phyloP scores from a whole-genome alignment of 92 coral and sea anemone genomes.

The Palythoa grandiflora region DNA sequence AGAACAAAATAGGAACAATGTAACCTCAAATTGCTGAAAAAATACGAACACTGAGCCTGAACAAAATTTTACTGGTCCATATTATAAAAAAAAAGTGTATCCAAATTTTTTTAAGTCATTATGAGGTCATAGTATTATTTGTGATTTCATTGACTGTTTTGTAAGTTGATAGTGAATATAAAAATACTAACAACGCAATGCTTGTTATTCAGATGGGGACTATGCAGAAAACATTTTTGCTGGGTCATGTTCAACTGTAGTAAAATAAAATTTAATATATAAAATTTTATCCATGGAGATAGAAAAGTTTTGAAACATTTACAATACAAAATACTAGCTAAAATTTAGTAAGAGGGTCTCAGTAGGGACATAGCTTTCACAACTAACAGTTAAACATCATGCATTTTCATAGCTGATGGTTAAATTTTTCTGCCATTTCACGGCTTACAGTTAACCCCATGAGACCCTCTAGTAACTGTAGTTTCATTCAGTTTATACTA shows the following conservation, averaged over 20 bases:
- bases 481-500: too few species aligned
- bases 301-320: too few species aligned
- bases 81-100: background rate
- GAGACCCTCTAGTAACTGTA: too few species aligned
- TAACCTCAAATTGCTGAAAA: background rate
- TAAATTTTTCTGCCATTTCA: too few species aligned
- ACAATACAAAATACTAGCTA: too few species aligned
- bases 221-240: background rate
- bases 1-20: background rate
- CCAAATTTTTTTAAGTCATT: background rate
- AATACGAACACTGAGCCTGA: background rate
- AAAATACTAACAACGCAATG: background rate
- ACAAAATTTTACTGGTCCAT: background rate
- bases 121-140: background rate
- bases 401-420: too few species aligned
- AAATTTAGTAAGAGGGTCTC: too few species aligned
- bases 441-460: too few species aligned
- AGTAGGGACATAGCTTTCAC: too few species aligned
- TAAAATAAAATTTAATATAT: too few species aligned
- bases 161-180: background rate
- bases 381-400: too few species aligned
- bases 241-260: background rate
- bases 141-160: background rate
- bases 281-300: background rate
- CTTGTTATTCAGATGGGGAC: background rate